Evolutionary conservation across 2,113 vertebrate genomes (phyloP), one percentile per base, ranked within the genome.

Genomic region (Rattus rattus): DNA sequence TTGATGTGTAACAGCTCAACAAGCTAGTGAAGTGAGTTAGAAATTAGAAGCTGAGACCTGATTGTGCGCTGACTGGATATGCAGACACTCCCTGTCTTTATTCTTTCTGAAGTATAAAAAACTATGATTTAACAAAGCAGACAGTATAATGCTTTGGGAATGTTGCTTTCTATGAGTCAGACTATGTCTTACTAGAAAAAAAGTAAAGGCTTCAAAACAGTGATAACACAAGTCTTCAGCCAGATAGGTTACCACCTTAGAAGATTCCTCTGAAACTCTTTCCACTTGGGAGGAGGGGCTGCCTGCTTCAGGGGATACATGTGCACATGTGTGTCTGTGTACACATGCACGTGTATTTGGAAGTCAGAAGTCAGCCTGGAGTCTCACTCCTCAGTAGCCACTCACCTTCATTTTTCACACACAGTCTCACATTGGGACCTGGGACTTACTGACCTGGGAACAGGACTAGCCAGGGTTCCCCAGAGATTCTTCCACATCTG

Each of bases 61-160:
- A 84, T 39, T 91, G 39, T 88, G 26, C 28, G 75, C 36, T 54
- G 22, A 30, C 20, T 93, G 10, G 33, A 36, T 69, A 72, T 26
- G 14, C 84, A 8, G 0, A 5, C 72, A 36, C 11, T 39, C 36
- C 39, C 70, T 39, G 90, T 26, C 7, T 96, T 83, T 28, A 36
- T 86, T 92, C 19, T 52, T 43, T 88, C 72, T 80, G 1, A n/a
- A 92, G 30, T 6, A 89, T 39, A n/a, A 96, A 91, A 43, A 94
- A 56, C 20, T 33, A 19, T n/a, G 47, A 92, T 91, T 92, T 52
- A 81, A 85, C 43, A 69, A 95, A 73, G 22, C 19, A 84, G 43
- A n/a, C 70, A 54, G 7, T 67, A 77, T 54, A 1, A 69, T 49
- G 56, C 39, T 19, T 90, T 85, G 59, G 26, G 7, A 85, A 47